These are phyloP conservation scores for Fragum fragum DNA, from an alignment of 2,888 invertebrate genomes.

Conservation along the genomic window DNA sequence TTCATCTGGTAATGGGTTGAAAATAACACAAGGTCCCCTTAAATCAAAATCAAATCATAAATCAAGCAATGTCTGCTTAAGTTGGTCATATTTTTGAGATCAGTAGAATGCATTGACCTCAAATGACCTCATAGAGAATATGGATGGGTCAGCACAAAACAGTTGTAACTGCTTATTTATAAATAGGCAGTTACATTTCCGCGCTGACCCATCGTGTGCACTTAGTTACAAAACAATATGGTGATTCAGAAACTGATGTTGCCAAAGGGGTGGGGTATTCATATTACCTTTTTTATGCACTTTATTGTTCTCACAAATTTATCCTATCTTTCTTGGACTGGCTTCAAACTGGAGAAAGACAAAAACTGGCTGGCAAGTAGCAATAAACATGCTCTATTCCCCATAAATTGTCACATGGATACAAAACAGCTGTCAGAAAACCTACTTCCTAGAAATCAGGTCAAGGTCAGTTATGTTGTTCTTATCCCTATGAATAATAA, in stretches of 20 bases:
- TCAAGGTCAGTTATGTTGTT: slow-evolving; percentile 20
- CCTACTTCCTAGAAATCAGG: neutral
- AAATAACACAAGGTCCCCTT: too few species aligned
- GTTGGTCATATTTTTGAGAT: too few species aligned
- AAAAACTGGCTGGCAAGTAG: slow-evolving; percentile 24
- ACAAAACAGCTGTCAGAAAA: slow-evolving; percentile 25
- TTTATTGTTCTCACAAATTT: slow-evolving; percentile 18
- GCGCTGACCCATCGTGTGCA: too few species aligned
- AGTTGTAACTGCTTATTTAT: too few species aligned
- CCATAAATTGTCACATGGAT: slow-evolving; percentile 28
- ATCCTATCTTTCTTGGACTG: slow-evolving; percentile 21
- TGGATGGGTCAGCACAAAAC: too few species aligned
- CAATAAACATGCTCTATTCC: slow-evolving; percentile 24
- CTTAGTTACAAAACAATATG: too few species aligned
- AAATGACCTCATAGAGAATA: too few species aligned
- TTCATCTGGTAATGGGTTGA: too few species aligned
- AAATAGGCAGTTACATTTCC: too few species aligned
- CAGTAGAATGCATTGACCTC: too few species aligned
- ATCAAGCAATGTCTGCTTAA: too few species aligned
- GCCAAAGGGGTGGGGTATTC: slow-evolving; percentile 16
- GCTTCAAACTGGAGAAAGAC: slow-evolving; percentile 10
- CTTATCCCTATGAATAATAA: slow-evolving; percentile 1
- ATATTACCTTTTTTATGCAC: slow-evolving; percentile 3
- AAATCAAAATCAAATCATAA: too few species aligned
- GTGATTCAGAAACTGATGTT: neutral